Evolutionary conservation across 2,113 vertebrate species (phyloP).

Genomic region (Melanotaenia duboulayi): DNA sequence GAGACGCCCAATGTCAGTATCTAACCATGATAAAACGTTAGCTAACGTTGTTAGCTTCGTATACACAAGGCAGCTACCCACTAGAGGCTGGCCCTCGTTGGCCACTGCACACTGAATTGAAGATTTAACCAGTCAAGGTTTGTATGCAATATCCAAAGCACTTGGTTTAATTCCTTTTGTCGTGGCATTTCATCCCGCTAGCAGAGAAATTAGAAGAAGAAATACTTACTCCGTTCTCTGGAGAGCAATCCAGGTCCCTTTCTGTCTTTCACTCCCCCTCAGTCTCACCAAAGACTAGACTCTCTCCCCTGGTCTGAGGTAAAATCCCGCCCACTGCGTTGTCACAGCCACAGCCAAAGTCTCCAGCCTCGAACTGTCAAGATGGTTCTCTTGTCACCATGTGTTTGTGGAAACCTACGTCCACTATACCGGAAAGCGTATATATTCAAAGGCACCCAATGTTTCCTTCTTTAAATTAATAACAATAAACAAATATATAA

Average conservation of each 20-base stretch:
- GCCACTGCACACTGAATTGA: constrained; percentile 30
- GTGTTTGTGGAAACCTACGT: neutral
- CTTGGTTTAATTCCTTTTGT: neutral
- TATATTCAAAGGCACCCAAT: no score
- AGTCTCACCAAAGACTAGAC: constrained; percentile 77
- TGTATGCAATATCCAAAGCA: constrained; percentile 20
- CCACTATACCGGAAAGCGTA: constrained; percentile 4
- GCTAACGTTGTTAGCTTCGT: constrained; percentile 69
- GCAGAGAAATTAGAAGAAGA: constrained; percentile 12
- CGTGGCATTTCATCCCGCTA: neutral
- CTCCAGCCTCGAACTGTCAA: constrained; percentile 23
- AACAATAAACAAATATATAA: no score
- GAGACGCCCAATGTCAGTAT: constrained; percentile 64
- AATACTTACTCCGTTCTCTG: constrained; percentile 80
- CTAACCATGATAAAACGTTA: constrained; percentile 52
- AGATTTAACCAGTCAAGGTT: neutral
- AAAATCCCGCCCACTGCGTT: constrained; percentile 80
- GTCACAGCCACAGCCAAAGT: constrained; percentile 68
- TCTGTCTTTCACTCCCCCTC: constrained; percentile 78
- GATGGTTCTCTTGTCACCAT: constrained; percentile 32
- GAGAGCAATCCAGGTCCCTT: constrained; percentile 69
- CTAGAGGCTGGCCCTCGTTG: constrained; percentile 64
- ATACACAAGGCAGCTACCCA: constrained; percentile 55
- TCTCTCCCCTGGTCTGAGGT: constrained; percentile 79
- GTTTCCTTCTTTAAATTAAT: neutral